Evolutionary conservation across 2,797 vertebrate genomes (phyloP).

Genomic region (Clangula hyemalis): DNA sequence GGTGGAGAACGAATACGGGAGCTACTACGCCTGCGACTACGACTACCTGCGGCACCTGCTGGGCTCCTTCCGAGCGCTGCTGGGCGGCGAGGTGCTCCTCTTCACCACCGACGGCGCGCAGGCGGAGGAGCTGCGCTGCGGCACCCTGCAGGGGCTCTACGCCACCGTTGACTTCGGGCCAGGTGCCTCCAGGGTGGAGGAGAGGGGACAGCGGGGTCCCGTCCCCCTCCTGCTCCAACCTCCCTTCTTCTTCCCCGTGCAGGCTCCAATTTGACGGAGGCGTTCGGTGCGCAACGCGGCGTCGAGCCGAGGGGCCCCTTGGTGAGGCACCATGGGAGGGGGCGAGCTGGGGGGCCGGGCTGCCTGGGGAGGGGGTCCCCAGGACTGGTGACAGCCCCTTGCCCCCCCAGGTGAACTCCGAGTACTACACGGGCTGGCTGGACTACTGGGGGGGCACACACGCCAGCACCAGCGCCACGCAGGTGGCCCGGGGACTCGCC

Average conservation of each 20-base stretch:
- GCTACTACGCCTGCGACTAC: conserved; percentile 90
- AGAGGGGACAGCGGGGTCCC: neutral
- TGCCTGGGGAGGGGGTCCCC: neutral
- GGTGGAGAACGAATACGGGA: conserved; percentile 98
- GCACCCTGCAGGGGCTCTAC: conserved; percentile 88
- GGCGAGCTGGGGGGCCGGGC: fast-evolving
- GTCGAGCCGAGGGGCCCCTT: conserved; percentile 90
- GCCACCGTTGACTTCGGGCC: conserved; percentile 95
- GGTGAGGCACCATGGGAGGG: conserved; percentile 70
- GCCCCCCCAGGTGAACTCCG: conserved; percentile 91
- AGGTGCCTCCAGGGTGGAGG: conserved; percentile 74
- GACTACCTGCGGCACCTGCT: conserved; percentile 88
- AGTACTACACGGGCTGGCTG: conserved; percentile 98
- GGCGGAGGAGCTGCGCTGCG: conserved; percentile 86
- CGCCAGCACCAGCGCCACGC: conserved; percentile 71
- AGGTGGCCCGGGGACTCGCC: conserved; percentile 82
- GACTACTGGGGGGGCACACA: conserved; percentile 95
- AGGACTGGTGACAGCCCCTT: neutral
- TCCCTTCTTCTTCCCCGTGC: neutral
- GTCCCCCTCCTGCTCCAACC: neutral
- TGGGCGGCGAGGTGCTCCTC: conserved; percentile 87
- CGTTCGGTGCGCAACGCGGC: conserved; percentile 86
- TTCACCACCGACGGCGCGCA: conserved; percentile 91
- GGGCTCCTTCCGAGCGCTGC: conserved; percentile 82
- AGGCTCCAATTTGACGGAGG: conserved; percentile 86